phyloP scores from a whole-genome alignment of 2,888 invertebrate genomes.

The Elgonia sp. region DNA sequence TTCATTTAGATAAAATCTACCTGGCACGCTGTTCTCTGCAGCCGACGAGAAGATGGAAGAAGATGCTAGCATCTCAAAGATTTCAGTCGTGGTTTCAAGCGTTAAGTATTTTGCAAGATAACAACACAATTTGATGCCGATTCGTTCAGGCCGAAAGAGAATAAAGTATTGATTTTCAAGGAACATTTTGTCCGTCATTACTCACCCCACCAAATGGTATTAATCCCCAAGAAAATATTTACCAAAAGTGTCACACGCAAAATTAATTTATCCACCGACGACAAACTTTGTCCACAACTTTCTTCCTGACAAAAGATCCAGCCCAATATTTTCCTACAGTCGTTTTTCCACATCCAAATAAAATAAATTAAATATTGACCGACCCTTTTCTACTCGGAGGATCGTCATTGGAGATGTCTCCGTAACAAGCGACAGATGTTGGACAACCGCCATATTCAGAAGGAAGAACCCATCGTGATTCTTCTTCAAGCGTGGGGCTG shows the following conservation, averaged over 20 bases:
- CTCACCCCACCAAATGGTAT: neutral
- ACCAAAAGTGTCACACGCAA: conserved; percentile 16
- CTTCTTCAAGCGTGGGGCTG: conserved; percentile 77
- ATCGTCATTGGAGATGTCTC: conserved; percentile 63
- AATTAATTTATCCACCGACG: conserved; percentile 25
- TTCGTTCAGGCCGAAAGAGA: conserved; percentile 10
- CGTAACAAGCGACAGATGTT: conserved; percentile 85
- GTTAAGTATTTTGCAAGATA: conserved; percentile 54
- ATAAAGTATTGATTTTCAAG: conserved; percentile 22
- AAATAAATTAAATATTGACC: conserved; percentile 72
- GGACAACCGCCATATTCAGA: conserved; percentile 83
- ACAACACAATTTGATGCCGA: conserved; percentile 25
- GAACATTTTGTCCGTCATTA: neutral
- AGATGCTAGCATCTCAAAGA: conserved; percentile 55
- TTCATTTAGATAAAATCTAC: conserved; percentile 81
- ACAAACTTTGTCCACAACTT: conserved; percentile 9
- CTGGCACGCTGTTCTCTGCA: conserved; percentile 75
- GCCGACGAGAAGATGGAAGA: conserved; percentile 44
- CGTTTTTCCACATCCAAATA: conserved; percentile 40
- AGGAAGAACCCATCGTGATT: conserved; percentile 81
- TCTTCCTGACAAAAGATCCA: conserved; percentile 14
- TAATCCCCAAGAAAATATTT: conserved; percentile 15
- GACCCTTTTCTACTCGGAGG: conserved; percentile 63
- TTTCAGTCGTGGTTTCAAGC: conserved; percentile 63
- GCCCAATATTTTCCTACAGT: conserved; percentile 46